Evolutionary conservation across 2,888 invertebrate species (phyloP).

Genomic region (Ephialtes manifestator): DNA sequence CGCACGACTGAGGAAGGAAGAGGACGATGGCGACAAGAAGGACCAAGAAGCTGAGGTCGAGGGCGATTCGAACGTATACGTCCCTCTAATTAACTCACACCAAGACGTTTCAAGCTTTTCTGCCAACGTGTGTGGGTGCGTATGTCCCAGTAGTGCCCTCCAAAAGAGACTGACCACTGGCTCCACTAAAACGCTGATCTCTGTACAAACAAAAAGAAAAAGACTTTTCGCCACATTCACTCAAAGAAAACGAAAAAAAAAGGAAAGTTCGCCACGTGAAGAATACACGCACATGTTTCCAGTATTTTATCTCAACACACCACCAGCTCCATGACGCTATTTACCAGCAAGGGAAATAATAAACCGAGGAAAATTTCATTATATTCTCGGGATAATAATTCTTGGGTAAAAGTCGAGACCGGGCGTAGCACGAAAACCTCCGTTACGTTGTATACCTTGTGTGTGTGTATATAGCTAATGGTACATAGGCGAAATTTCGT

Average conservation of each 20-base stretch:
- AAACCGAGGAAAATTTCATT: slow-evolving; percentile 76
- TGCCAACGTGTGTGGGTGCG: slow-evolving; percentile 24
- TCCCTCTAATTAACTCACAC: slow-evolving; percentile 81
- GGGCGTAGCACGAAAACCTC: neutral
- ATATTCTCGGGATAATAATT: slow-evolving; percentile 43
- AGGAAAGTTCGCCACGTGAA: slow-evolving; percentile 1
- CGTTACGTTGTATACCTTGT: neutral
- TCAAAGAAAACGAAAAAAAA: slow-evolving; percentile 18
- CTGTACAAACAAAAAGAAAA: neutral
- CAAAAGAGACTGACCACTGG: slow-evolving; percentile 12
- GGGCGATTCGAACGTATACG: slow-evolving; percentile 69
- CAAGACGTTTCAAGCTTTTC: slow-evolving; percentile 62
- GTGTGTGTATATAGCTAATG: neutral
- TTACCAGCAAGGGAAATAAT: slow-evolving; percentile 65
- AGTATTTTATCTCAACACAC: slow-evolving; percentile 45
- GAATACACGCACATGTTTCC: neutral
- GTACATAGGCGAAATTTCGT: neutral
- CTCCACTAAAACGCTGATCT: slow-evolving; percentile 21
- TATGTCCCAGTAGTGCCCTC: slow-evolving; percentile 10
- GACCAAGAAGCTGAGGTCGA: slow-evolving; percentile 55
- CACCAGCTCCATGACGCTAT: slow-evolving; percentile 40
- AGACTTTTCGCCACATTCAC: slow-evolving; percentile 1
- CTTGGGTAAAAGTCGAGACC: neutral
- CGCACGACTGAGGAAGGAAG: slow-evolving; percentile 54
- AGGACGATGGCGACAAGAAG: slow-evolving; percentile 43